Evolutionary conservation across 2,888 invertebrate genomes (phyloP), one percentile per base, ranked within the genome.

Genomic region (Parnassius smintheus): DNA sequence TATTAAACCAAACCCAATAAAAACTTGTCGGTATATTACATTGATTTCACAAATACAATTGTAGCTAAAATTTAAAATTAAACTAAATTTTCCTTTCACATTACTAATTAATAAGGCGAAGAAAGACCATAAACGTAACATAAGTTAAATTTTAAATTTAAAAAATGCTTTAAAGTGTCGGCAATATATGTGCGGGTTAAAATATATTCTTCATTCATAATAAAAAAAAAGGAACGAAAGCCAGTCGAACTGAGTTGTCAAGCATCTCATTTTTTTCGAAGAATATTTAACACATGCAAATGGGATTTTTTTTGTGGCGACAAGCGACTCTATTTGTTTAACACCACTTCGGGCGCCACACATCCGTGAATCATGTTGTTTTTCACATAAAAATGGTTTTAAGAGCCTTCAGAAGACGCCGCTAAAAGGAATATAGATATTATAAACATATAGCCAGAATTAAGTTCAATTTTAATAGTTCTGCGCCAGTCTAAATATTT

Each of bases 221-320:
- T 35, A 2, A 12, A 49, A 49, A 49, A 8, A 49, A 49, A 49
- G 18, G 13, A 49, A 13, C 13, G 13, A 57, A 57, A 12, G 48
- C 7, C 13, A 10, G 56, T 53, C 53, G 4, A 18, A 62, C 52
- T 18, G 53, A 54, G 62, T 35, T 13, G 62, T 58, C 53, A 48
- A 52, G 49, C 56, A 35, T 51, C 56, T 18, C 41, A 62, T 46
- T 35, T 58, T 55, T 51, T 58, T 41, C n/a, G 12, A 18, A 54
- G 59, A 56, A 59, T 56, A 56, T 64, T 68, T 64, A 66, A 66
- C 68, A 66, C 62, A 69, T 69, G 69, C 65, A 66, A 69, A 68
- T 68, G 25, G 9, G 56, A 63, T 68, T 68, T 68, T 68, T 68
- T 69, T 69, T 60, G 57, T 52, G 51, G 45, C n/a, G 51, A 59